Evolutionary conservation across 30 jellyfish, hydroid and myxozoan genomes (phyloP).

Genomic region (Chironex yamaguchii): DNA sequence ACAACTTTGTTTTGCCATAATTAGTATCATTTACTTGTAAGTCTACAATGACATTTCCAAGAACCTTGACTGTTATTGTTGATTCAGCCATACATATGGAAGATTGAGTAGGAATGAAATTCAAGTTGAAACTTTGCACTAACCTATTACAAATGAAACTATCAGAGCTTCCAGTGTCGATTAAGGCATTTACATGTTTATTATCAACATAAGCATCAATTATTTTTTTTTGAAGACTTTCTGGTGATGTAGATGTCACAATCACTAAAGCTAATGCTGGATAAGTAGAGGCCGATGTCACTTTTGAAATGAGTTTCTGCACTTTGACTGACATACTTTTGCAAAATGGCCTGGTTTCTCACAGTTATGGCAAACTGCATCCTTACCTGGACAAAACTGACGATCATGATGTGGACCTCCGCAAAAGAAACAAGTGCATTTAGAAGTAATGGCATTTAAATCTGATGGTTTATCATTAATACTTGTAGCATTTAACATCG

Average conservation of each 20-base stretch:
- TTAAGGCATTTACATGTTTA: neutral
- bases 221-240: slow-evolving; percentile 13
- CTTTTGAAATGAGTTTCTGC: neutral
- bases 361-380: slow-evolving; percentile 19
- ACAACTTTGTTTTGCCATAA: neutral
- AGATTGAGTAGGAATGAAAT: neutral
- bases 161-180: slow-evolving; percentile 59
- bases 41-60: neutral
- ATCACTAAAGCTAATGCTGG: neutral
- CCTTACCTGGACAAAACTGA: slow-evolving; percentile 42
- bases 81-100: slow-evolving; percentile 50
- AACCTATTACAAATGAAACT: neutral
- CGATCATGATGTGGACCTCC: slow-evolving; percentile 2
- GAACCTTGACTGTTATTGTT: slow-evolving; percentile 14
- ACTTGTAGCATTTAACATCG: neutral
- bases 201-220: neutral
- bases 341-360: slow-evolving; percentile 50
- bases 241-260: slow-evolving; percentile 14
- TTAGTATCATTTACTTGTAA: neutral
- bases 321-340: slow-evolving; percentile 20
- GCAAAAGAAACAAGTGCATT: slow-evolving; percentile 1
- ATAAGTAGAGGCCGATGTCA: slow-evolving; percentile 6
- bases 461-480: neutral
- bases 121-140: neutral
- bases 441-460: neutral